Base-by-base conservation (phyloP, 2,113 vertebrate genomes). In the Spea bombifrons region DNA sequence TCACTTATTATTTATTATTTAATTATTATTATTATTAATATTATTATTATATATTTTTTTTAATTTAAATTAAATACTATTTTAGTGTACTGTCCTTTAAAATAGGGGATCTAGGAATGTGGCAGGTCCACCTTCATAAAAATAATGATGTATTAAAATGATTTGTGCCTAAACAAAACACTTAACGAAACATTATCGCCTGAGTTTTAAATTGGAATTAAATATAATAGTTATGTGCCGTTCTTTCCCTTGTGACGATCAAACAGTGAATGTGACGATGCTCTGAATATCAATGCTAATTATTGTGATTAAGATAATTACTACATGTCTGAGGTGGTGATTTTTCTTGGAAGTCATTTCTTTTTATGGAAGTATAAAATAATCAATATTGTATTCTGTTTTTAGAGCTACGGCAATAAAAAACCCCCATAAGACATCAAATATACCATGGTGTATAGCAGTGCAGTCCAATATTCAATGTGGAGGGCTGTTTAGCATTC, bases 231-330 rank as follows among this genome's bases (percentile, higher is more conserved):
- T 71, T 16, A 4, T 17, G 17, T 52, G 69, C 48, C 69, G 15
- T 8, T 10, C 6, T 53, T 30, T 71, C 49, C 16, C 49, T 71
- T 50, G 16, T 53, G 47, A 48, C 53, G 69, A 71, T 71, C 48
- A 53, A 53, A 53, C 9, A 71, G 69, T 55, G 46, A 45, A 63
- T 63, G 47, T 43, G 64, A 75, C 16, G 57, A 44, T 43, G 47
- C 45, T 75, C 47, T 47, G 73, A 75, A 45, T 48, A 61, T 75
- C 48, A 61, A 45, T 65, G 61, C 55, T 65, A 75, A 75, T 75
- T 75, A 75, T 57, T 75, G 55, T 75, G 46, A 61, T 75, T 65
- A 63, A 63, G 55, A 45, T 75, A 75, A 75, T 65, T 63, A 45
- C 73, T 75, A 46, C 52, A 75, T 75, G 57, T 30, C 61, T 53